These are phyloP conservation scores for Ifrita kowaldi DNA, from an alignment of 2,113 vertebrate genomes.

Conservation along the genomic window DNA sequence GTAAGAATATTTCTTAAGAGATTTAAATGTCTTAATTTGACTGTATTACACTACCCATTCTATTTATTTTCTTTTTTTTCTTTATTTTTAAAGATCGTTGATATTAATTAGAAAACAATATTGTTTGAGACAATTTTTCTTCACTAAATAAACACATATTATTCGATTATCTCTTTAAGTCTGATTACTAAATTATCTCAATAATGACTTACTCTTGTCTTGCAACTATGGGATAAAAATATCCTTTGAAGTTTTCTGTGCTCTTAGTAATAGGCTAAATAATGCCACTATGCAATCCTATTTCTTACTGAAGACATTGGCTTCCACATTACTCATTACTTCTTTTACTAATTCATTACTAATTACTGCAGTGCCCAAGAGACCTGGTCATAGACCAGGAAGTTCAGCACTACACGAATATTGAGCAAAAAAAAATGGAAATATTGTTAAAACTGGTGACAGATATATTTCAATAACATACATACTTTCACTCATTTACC, in stretches of 20 bases:
- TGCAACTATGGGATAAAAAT: not conserved
- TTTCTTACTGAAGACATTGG: not conserved
- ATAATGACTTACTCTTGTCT: not conserved
- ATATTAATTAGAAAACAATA: not conserved
- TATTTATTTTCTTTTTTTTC: not conserved
- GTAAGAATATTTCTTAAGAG: not conserved
- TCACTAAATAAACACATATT: not conserved
- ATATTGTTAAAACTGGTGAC: not conserved
- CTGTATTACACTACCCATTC: not conserved
- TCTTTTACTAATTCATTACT: conserved; percentile 9
- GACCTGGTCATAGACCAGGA: not conserved
- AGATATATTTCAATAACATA: not conserved
- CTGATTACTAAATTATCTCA: conserved; percentile 2
- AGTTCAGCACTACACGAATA: not conserved
- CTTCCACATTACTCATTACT: not conserved
- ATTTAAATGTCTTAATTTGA: not conserved
- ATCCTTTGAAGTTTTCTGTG: conserved; percentile 11
- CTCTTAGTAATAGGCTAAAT: not conserved
- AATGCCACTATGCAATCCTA: not conserved
- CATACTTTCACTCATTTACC: not conserved
- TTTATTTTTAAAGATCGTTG: not conserved
- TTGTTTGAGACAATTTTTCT: not conserved
- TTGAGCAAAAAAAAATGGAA: not conserved
- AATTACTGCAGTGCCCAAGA: not conserved
- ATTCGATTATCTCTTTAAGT: not conserved